Evolutionary conservation across 2,797 vertebrate genomes (phyloP), one percentile per base, ranked within the genome.

Genomic region (Octomys mimax): DNA sequence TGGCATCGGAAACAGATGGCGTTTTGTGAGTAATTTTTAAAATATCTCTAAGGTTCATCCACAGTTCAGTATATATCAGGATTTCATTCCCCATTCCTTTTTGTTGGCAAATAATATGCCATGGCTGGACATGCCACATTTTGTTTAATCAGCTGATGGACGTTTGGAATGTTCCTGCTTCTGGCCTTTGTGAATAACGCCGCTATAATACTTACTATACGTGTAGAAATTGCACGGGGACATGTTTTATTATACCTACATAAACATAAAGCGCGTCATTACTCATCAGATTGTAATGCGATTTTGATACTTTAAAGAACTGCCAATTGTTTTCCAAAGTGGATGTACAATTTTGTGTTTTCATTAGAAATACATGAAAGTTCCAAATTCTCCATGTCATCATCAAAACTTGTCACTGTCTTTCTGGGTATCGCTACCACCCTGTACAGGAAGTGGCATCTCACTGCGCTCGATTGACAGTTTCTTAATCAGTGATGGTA

Each of bases 231-330:
- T 79, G 79, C 91, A 21, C 52, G 2, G 62, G 33, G n/a, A 5
- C 33, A 12, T n/a, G 33, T 39, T 84, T 95, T 14, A 80, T 92
- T 87, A 83, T 11, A 7, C 11, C 6, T 86, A 33, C 18, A 66
- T 22, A 64, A 18, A 59, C 42, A 18, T 33, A 18, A 6, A 6
- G 0, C 59, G 2, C 71, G 1, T 19, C 61, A 71, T 87, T 89
- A 59, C 9, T 71, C 7, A n/a, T 84, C 36, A 42, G 33, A 83
- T 21, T 39, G 8, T 81, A 66, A 57, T 9, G 39, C n/a, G 16
- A 22, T 3, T 85, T 92, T 93, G 81, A 81, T 16, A 91, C 71
- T 90, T 97, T 73, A 86, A 62, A 36, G 7, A 87, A 87, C 4
- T 80, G 10, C 61, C 36, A 82, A 16, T 71, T 93, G 3, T 62